Evolutionary conservation across 2,113 vertebrate genomes (phyloP), one percentile per base, ranked within the genome.

Genomic region (Meriones unguiculatus): DNA sequence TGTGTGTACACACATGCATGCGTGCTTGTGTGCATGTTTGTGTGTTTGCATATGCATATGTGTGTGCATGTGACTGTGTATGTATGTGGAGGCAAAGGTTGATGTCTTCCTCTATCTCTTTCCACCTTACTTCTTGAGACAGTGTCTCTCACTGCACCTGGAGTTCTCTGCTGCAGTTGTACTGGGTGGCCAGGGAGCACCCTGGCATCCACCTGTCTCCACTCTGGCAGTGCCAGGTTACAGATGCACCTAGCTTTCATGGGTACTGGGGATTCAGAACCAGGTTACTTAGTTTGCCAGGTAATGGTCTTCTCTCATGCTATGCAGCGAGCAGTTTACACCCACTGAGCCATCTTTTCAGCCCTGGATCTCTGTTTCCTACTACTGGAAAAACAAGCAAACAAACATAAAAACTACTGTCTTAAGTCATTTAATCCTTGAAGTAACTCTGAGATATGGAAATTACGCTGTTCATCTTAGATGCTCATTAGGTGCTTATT

Each of bases 391-490:
- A 86, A 78, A 73, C 75, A 25, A 20, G 7, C n/a, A 69, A 69
- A 59, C 78, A 67, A 86, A 32, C 41, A 65, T 32, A 65, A 78
- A 93, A 90, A 89, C 46, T 70, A 78, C 7, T 80, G 25, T 90
- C 41, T 93, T 96, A 76, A 87, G 46, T 72, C 32, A 89, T 93
- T 95, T 96, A 96, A 89, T 86, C 62, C 46, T 89, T 35, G 77
- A 84, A 94, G 84, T 59, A 89, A 87, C 28, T 41, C n/a, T 89
- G 41, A 62, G 32, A 93, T 89, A 95, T 70, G 64, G 35, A 24
- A 91, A 46, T 90, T 92, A 89, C 13, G 82, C 75, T 72, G 35
- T 77, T 94, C 7, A 96, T 67, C 57, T 92, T 76, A 81, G 77
- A 46, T 70, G 90, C 35, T 94, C 67, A 86, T 62, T 81, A 89